Evolutionary conservation across 1,140 invertebrate species (phyloP), one percentile per base, ranked within the genome.

Genomic region (Pectinophora gossypiella): DNA sequence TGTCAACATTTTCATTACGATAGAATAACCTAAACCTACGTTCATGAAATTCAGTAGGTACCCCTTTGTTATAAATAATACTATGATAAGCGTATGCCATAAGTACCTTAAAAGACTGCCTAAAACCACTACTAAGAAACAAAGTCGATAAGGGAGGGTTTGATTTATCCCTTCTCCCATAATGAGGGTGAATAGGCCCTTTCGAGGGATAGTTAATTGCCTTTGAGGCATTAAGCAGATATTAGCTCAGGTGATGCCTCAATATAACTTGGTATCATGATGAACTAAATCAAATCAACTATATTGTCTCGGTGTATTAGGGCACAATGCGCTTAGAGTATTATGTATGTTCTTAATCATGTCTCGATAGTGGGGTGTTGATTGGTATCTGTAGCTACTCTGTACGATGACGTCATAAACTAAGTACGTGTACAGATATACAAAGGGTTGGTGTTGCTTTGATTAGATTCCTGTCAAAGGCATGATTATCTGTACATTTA

Each of bases 251-350:
- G 27, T n/a, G 27, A 32, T 32, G 27, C 9, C 27, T 32, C 6
- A 32, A 32, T 32, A 32, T n/a, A n/a, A 9, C 27, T 9, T 9
- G n/a, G 9, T 32, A 32, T 32, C 2, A 12, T 2, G 27, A 32
- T 10, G 45, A 53, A 54, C 54, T 53, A 56, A 58, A 63, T 60
- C 60, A 67, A 60, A 67, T 56, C 40, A 38, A 7, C 16, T 40
- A 3, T 15, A 40, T 40, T 2, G 15, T 15, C 36, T 40, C 9
- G 3, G n/a, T 38, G 15, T 40, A 40, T 16, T 16, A 16, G 10
- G 36, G 3, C 7, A 40, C 36, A 40, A 40, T 40, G 16, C 36
- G 13, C 12, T 6, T 12, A 27, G 35, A 4, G 3, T 38, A 2
- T 40, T 40, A 40, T 40, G 36, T 40, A 40, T 18, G 13, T 40